These are phyloP conservation scores for Muscicapa adusta DNA, from an alignment of 2,113 vertebrate species.

Conservation along the genomic window DNA sequence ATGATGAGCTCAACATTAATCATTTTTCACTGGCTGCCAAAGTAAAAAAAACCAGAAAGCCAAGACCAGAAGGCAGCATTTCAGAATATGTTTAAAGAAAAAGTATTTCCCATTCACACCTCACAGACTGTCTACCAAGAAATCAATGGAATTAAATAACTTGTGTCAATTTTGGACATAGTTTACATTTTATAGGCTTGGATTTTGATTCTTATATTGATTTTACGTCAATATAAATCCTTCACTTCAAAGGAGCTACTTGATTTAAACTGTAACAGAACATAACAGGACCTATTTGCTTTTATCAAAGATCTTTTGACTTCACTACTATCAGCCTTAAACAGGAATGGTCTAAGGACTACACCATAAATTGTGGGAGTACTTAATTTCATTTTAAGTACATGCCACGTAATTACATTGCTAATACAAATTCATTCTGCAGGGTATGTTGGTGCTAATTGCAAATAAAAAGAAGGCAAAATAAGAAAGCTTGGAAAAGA, in stretches of 20 bases:
- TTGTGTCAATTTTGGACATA: neutral
- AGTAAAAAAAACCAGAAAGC: neutral
- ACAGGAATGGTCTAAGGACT: neutral
- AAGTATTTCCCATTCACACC: neutral
- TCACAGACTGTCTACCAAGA: neutral
- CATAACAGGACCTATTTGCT: neutral
- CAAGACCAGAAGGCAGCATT: neutral
- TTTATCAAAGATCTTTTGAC: neutral
- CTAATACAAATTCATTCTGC: neutral
- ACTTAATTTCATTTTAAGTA: neutral
- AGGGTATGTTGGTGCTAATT: neutral
- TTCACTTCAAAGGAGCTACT: neutral
- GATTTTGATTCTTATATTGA: constrained; percentile 20
- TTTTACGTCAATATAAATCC: constrained; percentile 40
- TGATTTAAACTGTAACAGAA: neutral
- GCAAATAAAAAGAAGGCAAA: neutral
- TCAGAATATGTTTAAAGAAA: neutral
- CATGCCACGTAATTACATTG: neutral
- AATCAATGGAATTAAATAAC: constrained; percentile 20
- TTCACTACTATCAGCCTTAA: neutral
- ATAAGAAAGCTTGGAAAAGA: neutral
- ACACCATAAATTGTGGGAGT: neutral
- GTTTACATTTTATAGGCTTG: constrained; percentile 2
- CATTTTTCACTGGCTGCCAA: neutral
- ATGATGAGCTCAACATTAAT: neutral